Conservation (phyloP, 2,113 vertebrate genomes). For the Cyprinodon brontotheroides region DNA sequence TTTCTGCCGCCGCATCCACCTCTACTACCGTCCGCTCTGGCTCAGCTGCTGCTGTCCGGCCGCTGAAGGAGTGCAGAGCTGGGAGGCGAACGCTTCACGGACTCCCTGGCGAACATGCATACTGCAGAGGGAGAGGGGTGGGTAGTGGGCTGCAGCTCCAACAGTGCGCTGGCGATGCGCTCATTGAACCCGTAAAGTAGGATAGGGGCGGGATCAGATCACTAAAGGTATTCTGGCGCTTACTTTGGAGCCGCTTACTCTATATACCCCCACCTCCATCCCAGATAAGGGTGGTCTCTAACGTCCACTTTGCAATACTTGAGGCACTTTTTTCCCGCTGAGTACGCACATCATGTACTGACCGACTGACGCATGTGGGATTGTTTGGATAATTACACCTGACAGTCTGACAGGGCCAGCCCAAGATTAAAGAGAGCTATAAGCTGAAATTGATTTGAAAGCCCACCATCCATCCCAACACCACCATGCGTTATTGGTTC, state of each 20-base stretch:
- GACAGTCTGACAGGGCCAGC: neutral
- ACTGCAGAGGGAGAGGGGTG: constrained; percentile 72
- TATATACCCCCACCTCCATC: neutral
- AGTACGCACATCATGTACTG: neutral
- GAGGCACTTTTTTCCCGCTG: neutral
- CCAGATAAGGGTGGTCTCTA: constrained; percentile 16
- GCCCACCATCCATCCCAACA: neutral
- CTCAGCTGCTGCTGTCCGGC: constrained; percentile 60
- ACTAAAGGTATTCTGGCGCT: constrained; percentile 66
- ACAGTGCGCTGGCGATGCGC: constrained; percentile 69
- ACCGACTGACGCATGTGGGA: neutral
- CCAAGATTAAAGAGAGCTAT: neutral
- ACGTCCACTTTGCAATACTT: constrained; percentile 8
- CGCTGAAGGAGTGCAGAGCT: constrained; percentile 64
- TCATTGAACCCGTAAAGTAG: constrained; percentile 61
- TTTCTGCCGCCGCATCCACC: constrained; percentile 76
- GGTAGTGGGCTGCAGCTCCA: constrained; percentile 61
- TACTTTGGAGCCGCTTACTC: constrained; percentile 18
- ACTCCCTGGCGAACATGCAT: constrained; percentile 78
- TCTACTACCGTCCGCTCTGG: constrained; percentile 66
- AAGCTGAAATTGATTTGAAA: too few relatives aligned
- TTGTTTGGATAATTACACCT: neutral
- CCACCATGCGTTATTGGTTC: neutral
- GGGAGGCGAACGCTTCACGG: constrained; percentile 73
- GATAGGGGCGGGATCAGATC: constrained; percentile 71